A percentile compares a stretch with the other conserved stretches of the same genome.
phyloP scores from a whole-genome alignment of 2,797 vertebrate genomes.

The Anas georgica region DNA sequence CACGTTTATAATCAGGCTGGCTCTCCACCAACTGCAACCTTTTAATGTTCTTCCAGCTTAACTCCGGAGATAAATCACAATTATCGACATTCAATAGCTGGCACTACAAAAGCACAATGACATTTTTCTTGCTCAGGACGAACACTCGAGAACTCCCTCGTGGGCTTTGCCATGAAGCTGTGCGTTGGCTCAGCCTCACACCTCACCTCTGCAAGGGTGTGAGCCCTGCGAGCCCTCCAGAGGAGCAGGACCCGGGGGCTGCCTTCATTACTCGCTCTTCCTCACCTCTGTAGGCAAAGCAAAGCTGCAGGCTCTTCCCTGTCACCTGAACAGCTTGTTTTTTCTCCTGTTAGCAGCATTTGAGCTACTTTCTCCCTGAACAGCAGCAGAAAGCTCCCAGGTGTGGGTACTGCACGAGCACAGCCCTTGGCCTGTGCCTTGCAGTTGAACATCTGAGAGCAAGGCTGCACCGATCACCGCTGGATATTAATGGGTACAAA shows the following conservation, averaged over 20 bases:
- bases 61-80: not conserved
- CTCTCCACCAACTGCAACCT: not conserved
- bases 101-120: not conserved
- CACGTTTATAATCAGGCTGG: not conserved
- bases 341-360: fast-evolving
- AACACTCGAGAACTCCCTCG: fast-evolving
- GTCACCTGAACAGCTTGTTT: fast-evolving
- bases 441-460: not conserved
- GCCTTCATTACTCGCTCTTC: fast-evolving
- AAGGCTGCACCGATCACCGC: fast-evolving
- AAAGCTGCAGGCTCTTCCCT: fast-evolving
- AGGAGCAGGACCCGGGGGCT: not conserved
- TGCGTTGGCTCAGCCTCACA: fast-evolving
- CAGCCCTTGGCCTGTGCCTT: not conserved
- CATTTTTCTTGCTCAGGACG: not conserved
- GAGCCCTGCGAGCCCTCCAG: fast-evolving
- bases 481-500: fast-evolving
- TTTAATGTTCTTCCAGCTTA: not conserved
- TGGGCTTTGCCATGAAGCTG: fast-evolving
- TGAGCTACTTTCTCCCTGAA: not conserved
- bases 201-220: not conserved
- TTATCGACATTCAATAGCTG: not conserved
- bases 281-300: fast-evolving
- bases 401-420: fast-evolving
- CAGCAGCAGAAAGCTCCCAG: not conserved